Conservation (phyloP, 2,797 vertebrate genomes). For the Urosaurus nigricauda region DNA sequence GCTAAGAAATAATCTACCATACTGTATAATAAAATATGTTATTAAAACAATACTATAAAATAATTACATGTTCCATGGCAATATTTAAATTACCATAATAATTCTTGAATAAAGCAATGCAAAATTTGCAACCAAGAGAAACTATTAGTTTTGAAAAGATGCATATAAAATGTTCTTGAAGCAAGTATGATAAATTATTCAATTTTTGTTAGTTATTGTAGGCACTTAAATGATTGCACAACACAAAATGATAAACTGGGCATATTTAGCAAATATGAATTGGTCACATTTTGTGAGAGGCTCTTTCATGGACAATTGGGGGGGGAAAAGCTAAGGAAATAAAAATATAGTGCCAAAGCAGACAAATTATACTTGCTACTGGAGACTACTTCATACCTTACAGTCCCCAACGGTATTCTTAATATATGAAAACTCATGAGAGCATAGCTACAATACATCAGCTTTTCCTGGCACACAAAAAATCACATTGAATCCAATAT, state of each 20-base stretch:
- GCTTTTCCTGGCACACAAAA: background rate
- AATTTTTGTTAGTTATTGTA: constrained; percentile 56
- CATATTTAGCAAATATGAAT: constrained; percentile 57
- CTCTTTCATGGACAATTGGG: constrained; percentile 23
- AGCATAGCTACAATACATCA: background rate
- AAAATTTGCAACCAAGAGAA: constrained; percentile 52
- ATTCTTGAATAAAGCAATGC: constrained; percentile 72
- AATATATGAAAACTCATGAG: constrained; percentile 8
- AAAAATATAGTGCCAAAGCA: constrained; percentile 13
- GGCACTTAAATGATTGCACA: constrained; percentile 63
- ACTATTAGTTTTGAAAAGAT: constrained; percentile 52
- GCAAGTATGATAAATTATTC: constrained; percentile 66
- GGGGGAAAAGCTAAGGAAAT: constrained; percentile 14
- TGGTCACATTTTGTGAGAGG: constrained; percentile 47
- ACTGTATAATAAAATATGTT: constrained; percentile 30
- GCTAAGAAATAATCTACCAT: constrained; percentile 56
- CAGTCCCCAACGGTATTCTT: background rate
- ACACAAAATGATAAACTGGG: constrained; percentile 60
- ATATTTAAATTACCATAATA: constrained; percentile 76
- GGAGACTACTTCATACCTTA: background rate
- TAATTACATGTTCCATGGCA: constrained; percentile 67
- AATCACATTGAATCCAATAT: background rate
- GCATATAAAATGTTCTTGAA: constrained; percentile 58
- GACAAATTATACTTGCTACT: background rate
- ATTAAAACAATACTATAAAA: constrained; percentile 65